These are phyloP conservation scores for Proterorhinus semilunaris DNA, from an alignment of 2,113 vertebrate genomes.

Conservation along the genomic window DNA sequence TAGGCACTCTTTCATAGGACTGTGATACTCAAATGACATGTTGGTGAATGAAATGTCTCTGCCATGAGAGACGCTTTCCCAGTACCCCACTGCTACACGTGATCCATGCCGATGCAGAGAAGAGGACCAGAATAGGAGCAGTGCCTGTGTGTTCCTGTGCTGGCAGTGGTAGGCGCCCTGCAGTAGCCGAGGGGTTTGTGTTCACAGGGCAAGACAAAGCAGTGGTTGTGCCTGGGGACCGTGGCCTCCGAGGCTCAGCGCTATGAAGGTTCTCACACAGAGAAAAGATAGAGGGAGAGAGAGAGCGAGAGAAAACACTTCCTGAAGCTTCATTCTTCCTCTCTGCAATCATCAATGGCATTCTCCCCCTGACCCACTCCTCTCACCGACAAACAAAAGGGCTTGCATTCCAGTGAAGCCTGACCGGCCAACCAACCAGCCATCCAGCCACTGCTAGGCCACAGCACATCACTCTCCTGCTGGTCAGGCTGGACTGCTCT, in stretches of 20 bases:
- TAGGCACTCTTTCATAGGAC: slow-evolving; percentile 14
- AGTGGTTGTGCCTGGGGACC: slow-evolving; percentile 76
- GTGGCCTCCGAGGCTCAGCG: slow-evolving; percentile 64
- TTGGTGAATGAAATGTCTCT: slow-evolving; percentile 27
- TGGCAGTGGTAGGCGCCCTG: slow-evolving; percentile 62
- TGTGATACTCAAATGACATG: background rate
- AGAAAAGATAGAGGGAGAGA: slow-evolving; percentile 54
- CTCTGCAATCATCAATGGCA: slow-evolving; percentile 81
- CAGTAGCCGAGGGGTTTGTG: slow-evolving; percentile 72
- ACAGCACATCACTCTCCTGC: slow-evolving; percentile 72
- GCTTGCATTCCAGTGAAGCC: slow-evolving; percentile 77
- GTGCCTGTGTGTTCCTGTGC: slow-evolving; percentile 68
- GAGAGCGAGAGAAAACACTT: slow-evolving; percentile 67
- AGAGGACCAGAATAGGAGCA: slow-evolving; percentile 69
- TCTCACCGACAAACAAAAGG: slow-evolving; percentile 78
- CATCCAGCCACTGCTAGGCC: slow-evolving; percentile 63
- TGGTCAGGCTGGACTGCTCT: slow-evolving; percentile 44
- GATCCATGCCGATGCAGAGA: slow-evolving; percentile 55
- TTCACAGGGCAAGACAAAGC: slow-evolving; percentile 80
- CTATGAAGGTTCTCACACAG: slow-evolving; percentile 77
- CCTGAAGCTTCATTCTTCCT: slow-evolving; percentile 81
- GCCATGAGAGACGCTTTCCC: slow-evolving; percentile 43
- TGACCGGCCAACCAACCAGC: slow-evolving; percentile 69
- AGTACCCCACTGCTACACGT: slow-evolving; percentile 30
- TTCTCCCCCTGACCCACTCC: slow-evolving; percentile 78